phyloP scores from a whole-genome alignment of 1,140 invertebrate species.

The Monomorium pharaonis region DNA sequence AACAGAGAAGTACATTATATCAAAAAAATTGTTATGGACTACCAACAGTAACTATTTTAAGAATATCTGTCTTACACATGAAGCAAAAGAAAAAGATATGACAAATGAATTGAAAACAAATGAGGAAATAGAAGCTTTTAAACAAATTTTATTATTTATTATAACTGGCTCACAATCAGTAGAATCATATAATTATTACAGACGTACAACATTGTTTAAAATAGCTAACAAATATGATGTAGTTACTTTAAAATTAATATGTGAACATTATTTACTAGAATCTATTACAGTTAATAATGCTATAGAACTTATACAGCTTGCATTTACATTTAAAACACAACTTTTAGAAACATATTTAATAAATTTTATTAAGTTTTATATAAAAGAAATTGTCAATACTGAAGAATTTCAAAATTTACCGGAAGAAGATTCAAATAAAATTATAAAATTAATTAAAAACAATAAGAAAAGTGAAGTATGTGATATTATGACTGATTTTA shows the following conservation, averaged over 20 bases:
- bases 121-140: background rate
- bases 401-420: background rate
- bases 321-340: background rate
- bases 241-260: background rate
- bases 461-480: too few relatives aligned
- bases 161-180: background rate
- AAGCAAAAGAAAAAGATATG: background rate
- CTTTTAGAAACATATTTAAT: background rate
- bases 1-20: background rate
- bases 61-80: background rate
- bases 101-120: background rate
- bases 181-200: background rate
- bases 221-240: background rate
- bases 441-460: background rate
- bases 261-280: background rate
- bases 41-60: background rate
- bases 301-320: background rate
- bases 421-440: background rate
- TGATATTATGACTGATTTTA: too few relatives aligned
- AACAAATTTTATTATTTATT: background rate
- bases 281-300: background rate
- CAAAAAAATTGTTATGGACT: background rate
- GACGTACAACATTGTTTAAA: background rate
- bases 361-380: background rate
- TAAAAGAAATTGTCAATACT: background rate